Base-by-base conservation (phyloP, 2,797 vertebrate species). In the Micrastur ruficollis region DNA sequence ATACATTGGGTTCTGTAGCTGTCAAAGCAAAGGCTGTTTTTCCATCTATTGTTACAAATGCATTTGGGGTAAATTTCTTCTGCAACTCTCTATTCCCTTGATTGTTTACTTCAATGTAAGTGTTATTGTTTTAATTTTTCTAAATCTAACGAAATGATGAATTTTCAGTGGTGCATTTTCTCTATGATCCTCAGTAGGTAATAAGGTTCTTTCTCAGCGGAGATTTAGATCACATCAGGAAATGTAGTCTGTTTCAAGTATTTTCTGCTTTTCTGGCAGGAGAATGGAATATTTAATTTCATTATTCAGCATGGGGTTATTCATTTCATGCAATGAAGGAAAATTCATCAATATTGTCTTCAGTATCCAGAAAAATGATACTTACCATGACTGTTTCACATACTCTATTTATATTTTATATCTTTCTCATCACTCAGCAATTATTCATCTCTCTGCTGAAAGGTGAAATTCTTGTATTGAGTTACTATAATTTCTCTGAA, bases 341-440 rank as follows among this genome's bases (percentile, higher is more conserved):
- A 94, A 95, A 96, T 96, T 89, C 58, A 92, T 96, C 91, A 87
- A 46, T 68, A 90, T 53, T 93, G 74, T 95, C 90, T 87, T 87
- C 86, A 81, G 66, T 86, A 95, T 90, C 74, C 72, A 89, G 95
- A 96, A 96, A 38, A 96, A 94, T 94, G 11, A 86, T 93, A 78
- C 81, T 89, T 95, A 55, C 71, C 66, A 32, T 78, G 93, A 46
- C 81, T 93, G 67, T 89, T 97, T 79, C 88, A 79, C 76, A 96
- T 80, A 96, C 72, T 78, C 78, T 80, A 95, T 96, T 96, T 96
- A 95, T 97, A 96, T 97, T 97, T 97, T 94, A 97, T 97, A 86
- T 92, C 95, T 95, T 94, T 88, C 81, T 96, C 58, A 91, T 94
- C 74, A 76, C 86, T 96, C 62, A 75, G 88, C 74, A 95, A 86